Conservation (phyloP, 2,888 invertebrate species). For the Cancer borealis region DNA sequence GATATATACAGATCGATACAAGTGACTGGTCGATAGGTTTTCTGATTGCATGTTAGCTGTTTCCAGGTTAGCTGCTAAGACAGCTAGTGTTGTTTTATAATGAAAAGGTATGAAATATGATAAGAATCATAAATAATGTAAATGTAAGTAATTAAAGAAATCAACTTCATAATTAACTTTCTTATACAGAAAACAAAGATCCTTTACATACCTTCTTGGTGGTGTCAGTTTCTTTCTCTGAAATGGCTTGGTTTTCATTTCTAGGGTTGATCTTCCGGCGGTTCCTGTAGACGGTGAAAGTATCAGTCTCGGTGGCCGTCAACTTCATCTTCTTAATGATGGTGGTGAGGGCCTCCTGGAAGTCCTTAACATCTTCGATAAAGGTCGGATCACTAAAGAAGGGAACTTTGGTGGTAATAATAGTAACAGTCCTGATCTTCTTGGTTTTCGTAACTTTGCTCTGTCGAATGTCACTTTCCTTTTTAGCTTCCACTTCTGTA, state of each 20-base stretch:
- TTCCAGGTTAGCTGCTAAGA: no score
- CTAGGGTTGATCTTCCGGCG: slow-evolving; percentile 58
- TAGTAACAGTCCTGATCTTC: slow-evolving; percentile 2
- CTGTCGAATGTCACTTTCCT: background rate
- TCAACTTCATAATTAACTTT: background rate
- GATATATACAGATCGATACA: no score
- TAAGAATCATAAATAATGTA: background rate
- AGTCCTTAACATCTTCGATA: slow-evolving; percentile 58
- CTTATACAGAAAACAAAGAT: background rate
- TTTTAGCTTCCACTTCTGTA: background rate
- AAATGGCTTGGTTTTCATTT: slow-evolving; percentile 61
- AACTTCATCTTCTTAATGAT: slow-evolving; percentile 61
- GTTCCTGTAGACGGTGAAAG: slow-evolving; percentile 65
- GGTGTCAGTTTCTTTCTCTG: slow-evolving; percentile 18
- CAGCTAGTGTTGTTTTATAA: background rate
- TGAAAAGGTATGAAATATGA: background rate
- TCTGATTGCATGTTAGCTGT: no score
- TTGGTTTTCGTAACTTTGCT: background rate
- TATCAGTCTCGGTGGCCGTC: slow-evolving; percentile 21
- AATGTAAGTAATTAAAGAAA: background rate
- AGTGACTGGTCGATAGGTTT: no score
- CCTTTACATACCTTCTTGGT: slow-evolving; percentile 33
- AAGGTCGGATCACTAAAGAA: slow-evolving; percentile 75
- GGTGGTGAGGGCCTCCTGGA: slow-evolving; percentile 65
- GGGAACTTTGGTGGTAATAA: slow-evolving; percentile 36